phyloP scores from a whole-genome alignment of 1,140 invertebrate genomes.

The Drosophila busckii region DNA sequence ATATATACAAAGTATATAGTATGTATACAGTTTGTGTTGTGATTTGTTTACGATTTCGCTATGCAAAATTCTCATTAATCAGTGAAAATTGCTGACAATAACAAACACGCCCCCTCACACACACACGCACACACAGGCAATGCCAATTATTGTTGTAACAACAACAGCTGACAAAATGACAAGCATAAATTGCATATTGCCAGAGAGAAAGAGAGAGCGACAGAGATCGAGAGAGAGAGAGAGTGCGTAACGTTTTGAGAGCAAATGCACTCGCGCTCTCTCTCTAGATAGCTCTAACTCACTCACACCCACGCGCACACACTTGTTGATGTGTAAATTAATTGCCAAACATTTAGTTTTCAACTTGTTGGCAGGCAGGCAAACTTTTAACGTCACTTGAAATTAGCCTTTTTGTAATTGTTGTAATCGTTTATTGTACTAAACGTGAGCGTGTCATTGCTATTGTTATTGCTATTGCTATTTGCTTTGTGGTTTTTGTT shows the following conservation, averaged over 20 bases:
- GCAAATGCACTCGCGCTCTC: background rate
- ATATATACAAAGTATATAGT: conserved; percentile 2
- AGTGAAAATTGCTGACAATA: conserved; percentile 50
- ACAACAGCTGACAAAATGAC: conserved; percentile 1
- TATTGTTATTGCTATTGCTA: conserved; percentile 5
- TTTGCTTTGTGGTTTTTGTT: conserved; percentile 14
- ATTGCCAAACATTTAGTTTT: conserved; percentile 25
- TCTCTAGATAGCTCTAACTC: no score
- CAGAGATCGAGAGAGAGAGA: conserved; percentile 6
- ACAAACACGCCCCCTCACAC: conserved; percentile 33
- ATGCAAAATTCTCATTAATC: conserved; percentile 44
- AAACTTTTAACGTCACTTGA: conserved; percentile 24
- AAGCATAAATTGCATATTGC: conserved; percentile 17
- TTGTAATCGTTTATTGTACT: conserved; percentile 45
- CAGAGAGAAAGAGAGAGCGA: background rate
- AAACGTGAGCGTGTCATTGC: conserved; percentile 13
- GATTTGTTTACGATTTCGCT: conserved; percentile 45
- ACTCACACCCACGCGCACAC: conserved; percentile 5
- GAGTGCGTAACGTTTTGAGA: background rate
- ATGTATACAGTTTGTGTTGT: conserved; percentile 1
- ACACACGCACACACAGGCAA: background rate
- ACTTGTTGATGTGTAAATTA: conserved; percentile 11
- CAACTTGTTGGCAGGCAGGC: conserved; percentile 19
- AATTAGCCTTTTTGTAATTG: conserved; percentile 6
- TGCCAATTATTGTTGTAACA: conserved; percentile 23